phyloP scores from a whole-genome alignment of 2,888 invertebrate species.

The Subacronicta megacephala region DNA sequence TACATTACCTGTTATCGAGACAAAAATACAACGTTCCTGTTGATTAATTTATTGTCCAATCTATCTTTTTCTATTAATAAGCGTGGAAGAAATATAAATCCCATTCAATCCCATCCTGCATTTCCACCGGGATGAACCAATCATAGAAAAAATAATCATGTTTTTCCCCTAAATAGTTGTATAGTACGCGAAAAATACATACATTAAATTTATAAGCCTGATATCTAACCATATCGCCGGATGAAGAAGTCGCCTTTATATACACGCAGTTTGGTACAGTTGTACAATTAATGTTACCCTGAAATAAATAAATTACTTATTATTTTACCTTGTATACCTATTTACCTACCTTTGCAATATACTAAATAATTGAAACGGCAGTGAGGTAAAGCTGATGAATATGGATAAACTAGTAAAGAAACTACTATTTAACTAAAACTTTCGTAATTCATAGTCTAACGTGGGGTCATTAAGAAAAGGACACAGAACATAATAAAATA shows the following conservation, averaged over 20 bases:
- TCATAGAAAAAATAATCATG: conserved; percentile 1
- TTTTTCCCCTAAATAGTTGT: not conserved
- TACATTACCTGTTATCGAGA: conserved; percentile 2
- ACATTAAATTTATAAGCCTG: conserved; percentile 11
- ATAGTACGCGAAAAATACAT: not conserved
- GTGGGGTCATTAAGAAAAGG: no score
- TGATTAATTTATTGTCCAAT: conserved; percentile 2
- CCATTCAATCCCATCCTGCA: conserved; percentile 6
- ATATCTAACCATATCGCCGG: conserved; percentile 24
- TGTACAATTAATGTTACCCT: conserved; percentile 3
- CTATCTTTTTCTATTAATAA: not conserved
- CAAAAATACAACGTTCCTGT: conserved; percentile 44
- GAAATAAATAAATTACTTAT: conserved; percentile 10
- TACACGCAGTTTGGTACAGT: conserved; percentile 25
- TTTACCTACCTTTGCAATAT: no score
- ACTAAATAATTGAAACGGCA: no score
- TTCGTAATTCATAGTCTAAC: no score
- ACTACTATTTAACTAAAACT: no score
- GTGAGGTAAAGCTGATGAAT: no score
- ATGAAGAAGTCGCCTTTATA: conserved; percentile 16
- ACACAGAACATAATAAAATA: no score
- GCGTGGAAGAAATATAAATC: conserved; percentile 7
- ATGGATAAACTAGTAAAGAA: no score
- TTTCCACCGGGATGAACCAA: conserved; percentile 16
- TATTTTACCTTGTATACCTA: not conserved